phyloP scores from a whole-genome alignment of 2,113 vertebrate species.

The Hucho hucho region DNA sequence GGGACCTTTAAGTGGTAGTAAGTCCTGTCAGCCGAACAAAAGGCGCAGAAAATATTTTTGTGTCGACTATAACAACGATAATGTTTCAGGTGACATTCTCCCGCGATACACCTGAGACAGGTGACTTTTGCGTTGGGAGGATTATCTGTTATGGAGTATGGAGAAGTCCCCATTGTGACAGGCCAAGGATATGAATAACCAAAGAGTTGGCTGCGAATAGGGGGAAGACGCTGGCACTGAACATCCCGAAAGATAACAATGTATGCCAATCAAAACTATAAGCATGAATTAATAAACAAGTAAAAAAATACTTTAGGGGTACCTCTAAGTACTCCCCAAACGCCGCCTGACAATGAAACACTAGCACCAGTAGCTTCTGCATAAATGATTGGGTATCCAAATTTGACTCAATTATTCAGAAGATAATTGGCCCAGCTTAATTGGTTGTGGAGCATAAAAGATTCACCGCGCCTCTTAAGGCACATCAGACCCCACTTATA shows the following conservation, averaged over 20 bases:
- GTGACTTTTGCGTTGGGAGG: constrained; percentile 67
- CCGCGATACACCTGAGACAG: constrained; percentile 68
- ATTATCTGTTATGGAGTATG: constrained; percentile 69
- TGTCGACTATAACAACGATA: constrained; percentile 50
- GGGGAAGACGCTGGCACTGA: constrained; percentile 22
- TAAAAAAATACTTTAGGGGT: constrained; percentile 20
- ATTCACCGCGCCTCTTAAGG: constrained; percentile 70
- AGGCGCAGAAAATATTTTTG: constrained; percentile 51
- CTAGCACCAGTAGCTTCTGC: constrained; percentile 46
- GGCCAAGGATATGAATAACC: constrained; percentile 63
- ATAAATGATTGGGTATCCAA: constrained; percentile 66
- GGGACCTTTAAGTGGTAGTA: constrained; percentile 58
- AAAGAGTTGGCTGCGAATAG: constrained; percentile 55
- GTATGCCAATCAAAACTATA: constrained; percentile 30
- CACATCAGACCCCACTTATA: constrained; percentile 66
- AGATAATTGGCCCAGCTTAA: constrained; percentile 71
- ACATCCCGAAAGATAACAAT: constrained; percentile 42
- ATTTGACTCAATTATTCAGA: constrained; percentile 73
- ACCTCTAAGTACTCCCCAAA: constrained; percentile 21
- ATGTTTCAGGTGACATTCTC: constrained; percentile 76
- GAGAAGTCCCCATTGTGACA: constrained; percentile 62
- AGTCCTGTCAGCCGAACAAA: constrained; percentile 67
- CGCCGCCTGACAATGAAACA: constrained; percentile 37
- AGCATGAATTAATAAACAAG: constrained; percentile 62
- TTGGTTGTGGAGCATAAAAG: constrained; percentile 72